Evolutionary conservation across 1,140 invertebrate genomes (phyloP), one percentile per base, ranked within the genome.

Genomic region (Drosophila punjabiensis): DNA sequence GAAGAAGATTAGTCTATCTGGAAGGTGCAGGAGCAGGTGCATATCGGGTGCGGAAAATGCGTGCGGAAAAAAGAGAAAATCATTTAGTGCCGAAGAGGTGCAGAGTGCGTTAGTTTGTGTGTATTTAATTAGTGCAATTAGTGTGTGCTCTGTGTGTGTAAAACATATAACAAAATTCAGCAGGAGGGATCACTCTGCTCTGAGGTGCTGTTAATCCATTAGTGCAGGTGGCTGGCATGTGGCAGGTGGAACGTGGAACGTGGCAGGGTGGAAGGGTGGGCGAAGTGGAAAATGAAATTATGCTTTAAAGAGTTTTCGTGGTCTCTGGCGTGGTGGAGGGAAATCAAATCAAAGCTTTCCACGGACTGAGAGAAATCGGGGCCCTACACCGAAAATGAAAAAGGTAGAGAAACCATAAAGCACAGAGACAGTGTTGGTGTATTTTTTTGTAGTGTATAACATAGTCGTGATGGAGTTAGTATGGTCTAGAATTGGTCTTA

Each of bases 1-100:
- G 76, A 92, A 92, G 90, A 92, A 92, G 83, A 92, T 92, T 84
- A 92, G 71, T 92, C 91, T 92, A 89, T 92, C 91, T 92, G 91
- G 65, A 92, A 92, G 83, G 78, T 70, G n/a, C n/a, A n/a, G 81
- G 50, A 37, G 53, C 53, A 56, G 53, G 53, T 56, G 53, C 53
- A 39, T 24, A 56, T 13, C 18, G 62, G 18, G 61, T n/a, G 52
- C 48, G n/a, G n/a, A n/a, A n/a, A 33, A 52, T 59, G 67, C 56
- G 86, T 86, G 86, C 87, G 59, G 70, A 69, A 60, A 90, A 80
- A 39, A 73, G 69, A 73, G 41, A 74, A 53, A 74, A 86, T 79
- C 70, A 71, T 89, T 89, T 90, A 90, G 86, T 89, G 85, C 85
- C 70, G 71, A 74, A 69, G 55, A 65, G 86, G 86, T 90, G 86